Percentiles rank a stretch among this genome's conserved stretches.
These are phyloP conservation scores for Platycheirus rosarum DNA, from an alignment of 2,888 invertebrate species.

Conservation along the genomic window DNA sequence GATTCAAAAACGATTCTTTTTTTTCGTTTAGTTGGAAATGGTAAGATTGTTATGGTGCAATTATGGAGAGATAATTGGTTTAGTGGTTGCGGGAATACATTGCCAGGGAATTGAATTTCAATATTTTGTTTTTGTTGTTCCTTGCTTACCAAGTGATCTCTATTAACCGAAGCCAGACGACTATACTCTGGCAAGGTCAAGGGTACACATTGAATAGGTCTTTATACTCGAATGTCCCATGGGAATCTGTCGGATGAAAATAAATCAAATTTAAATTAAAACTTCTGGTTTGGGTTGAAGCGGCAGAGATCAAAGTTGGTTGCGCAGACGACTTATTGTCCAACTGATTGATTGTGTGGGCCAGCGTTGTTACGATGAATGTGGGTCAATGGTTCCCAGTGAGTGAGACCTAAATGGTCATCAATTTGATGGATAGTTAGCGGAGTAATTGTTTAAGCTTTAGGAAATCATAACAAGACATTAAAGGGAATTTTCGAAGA, in stretches of 20 bases:
- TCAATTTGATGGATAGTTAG: constrained; percentile 28
- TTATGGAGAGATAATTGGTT: constrained; percentile 70
- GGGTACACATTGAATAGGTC: constrained; percentile 28
- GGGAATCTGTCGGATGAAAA: constrained; percentile 39
- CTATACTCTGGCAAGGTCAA: constrained; percentile 55
- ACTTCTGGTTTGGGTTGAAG: constrained; percentile 22
- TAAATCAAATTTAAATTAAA: constrained; percentile 40
- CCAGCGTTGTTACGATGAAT: constrained; percentile 20
- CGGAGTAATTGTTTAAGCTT: constrained; percentile 29
- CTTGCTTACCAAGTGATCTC: constrained; percentile 11
- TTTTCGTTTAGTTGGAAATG: constrained; percentile 20
- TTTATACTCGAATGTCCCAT: constrained; percentile 44
- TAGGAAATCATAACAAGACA: neutral
- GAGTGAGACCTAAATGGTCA: constrained; percentile 6
- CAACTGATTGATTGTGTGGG: constrained; percentile 56
- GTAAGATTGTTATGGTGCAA: constrained; percentile 44
- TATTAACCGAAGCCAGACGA: constrained; percentile 54
- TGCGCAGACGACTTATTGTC: constrained; percentile 31
- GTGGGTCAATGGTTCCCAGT: constrained; percentile 33
- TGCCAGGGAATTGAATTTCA: constrained; percentile 66
- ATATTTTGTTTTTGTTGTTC: constrained; percentile 19
- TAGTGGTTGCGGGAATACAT: constrained; percentile 54
- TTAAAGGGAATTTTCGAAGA: constrained; percentile 8
- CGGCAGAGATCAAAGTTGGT: constrained; percentile 37
- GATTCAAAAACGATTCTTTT: constrained; percentile 13